Percentiles rank a stretch among this genome's conserved stretches.
Evolutionary conservation across 2,113 vertebrate species (phyloP).

Genomic region (Grantiella picta): DNA sequence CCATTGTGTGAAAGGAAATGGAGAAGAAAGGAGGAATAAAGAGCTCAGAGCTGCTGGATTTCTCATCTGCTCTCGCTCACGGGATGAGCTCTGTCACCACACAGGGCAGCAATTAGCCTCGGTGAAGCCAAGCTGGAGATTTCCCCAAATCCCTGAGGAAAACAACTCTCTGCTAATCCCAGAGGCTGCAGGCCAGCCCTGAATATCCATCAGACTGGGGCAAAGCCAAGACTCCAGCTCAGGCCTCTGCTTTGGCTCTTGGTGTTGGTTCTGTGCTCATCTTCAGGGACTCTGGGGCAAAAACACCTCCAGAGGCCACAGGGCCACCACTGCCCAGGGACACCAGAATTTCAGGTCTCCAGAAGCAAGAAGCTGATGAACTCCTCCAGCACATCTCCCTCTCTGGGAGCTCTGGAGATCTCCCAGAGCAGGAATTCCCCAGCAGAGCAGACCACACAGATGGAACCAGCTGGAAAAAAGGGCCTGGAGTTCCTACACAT

Average conservation of each 20-base stretch:
- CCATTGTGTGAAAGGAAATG: not conserved
- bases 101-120: not conserved
- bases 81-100: not conserved
- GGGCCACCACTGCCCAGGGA: not conserved
- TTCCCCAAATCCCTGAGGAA: not conserved
- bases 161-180: constrained; percentile 16
- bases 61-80: not conserved
- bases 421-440: not conserved
- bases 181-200: not conserved
- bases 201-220: not conserved
- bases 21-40: not conserved
- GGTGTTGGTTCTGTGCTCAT: not conserved
- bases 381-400: not conserved
- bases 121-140: not conserved
- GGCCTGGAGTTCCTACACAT: not conserved
- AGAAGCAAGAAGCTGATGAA: not conserved
- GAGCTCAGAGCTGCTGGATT: not conserved
- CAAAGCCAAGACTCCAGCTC: not conserved
- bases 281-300: not conserved
- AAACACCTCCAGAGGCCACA: not conserved
- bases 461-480: not conserved
- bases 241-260: not conserved
- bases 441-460: not conserved
- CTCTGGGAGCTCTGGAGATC: not conserved
- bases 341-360: not conserved